A percentile compares a stretch with the other conserved stretches of the same genome.
Conservation (phyloP, 2,113 vertebrate genomes). For the Oncorhynchus gorbuscha region DNA sequence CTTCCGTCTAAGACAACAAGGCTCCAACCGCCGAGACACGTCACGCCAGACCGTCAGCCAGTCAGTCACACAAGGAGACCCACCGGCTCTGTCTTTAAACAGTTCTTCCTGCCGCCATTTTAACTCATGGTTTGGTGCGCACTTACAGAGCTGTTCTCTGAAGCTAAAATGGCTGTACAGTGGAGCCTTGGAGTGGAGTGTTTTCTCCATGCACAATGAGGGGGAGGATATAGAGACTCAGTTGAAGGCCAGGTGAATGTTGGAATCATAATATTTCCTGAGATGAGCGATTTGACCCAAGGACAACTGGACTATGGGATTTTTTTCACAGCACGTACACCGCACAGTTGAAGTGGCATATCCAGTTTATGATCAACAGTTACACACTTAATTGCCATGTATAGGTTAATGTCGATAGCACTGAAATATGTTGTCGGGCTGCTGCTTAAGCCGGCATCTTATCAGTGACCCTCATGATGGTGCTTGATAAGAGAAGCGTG, state of each 20-base stretch:
- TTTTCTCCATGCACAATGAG: background rate
- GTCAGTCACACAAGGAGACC: background rate
- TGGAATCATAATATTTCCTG: background rate
- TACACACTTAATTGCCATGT: no score
- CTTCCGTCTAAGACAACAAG: conserved; percentile 58
- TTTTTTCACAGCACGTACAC: no score
- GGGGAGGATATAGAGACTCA: background rate
- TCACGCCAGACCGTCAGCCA: conserved; percentile 15
- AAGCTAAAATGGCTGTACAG: background rate
- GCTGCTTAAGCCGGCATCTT: background rate
- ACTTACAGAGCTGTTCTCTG: background rate
- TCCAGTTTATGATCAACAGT: background rate
- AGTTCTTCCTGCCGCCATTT: background rate
- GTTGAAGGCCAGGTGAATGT: background rate
- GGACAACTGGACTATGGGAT: background rate
- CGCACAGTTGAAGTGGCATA: background rate
- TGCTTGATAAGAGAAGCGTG: conserved; percentile 26
- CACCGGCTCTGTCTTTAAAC: background rate
- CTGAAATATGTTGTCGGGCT: no score
- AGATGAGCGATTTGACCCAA: background rate
- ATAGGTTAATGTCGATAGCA: no score
- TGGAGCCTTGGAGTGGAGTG: background rate
- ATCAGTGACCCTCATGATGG: conserved; percentile 3
- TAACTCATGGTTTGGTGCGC: conserved; percentile 1
- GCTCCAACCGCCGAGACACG: conserved; percentile 22